These are phyloP conservation scores for Erinaceus europaeus DNA, from an alignment of 2,113 vertebrate genomes.

Conservation along the genomic window DNA sequence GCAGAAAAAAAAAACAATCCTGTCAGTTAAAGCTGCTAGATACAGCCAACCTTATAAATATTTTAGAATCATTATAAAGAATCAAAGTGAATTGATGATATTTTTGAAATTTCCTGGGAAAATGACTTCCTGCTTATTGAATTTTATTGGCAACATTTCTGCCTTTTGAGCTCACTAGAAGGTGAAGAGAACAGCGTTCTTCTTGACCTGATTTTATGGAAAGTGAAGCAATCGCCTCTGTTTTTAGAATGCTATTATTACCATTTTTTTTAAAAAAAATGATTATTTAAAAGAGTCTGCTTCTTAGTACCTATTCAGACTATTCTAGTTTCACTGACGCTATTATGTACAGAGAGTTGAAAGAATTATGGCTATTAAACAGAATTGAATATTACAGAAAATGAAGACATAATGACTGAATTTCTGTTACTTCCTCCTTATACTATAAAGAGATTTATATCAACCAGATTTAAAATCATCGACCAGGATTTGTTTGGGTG, in stretches of 20 bases:
- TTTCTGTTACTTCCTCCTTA: conserved; percentile 38
- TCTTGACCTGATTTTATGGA: conserved; percentile 46
- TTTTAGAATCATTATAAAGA: conserved; percentile 57
- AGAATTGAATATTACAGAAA: conserved; percentile 17
- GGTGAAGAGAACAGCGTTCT: conserved; percentile 38
- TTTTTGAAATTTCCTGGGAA: conserved; percentile 52
- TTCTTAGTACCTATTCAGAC: conserved; percentile 33
- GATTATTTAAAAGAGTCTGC: conserved; percentile 29
- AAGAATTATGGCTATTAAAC: conserved; percentile 3
- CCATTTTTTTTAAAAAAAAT: conserved; percentile 31
- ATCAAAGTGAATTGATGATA: conserved; percentile 57
- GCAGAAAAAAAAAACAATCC: neutral
- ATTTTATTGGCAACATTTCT: conserved; percentile 57
- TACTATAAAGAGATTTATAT: neutral
- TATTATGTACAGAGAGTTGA: conserved; percentile 21
- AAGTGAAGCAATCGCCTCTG: conserved; percentile 14
- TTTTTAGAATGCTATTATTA: conserved; percentile 48
- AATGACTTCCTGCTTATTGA: conserved; percentile 52
- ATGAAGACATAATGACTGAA: conserved; percentile 7
- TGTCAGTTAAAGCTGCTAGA: conserved; percentile 26
- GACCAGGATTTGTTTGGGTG: neutral
- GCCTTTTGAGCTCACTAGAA: conserved; percentile 39
- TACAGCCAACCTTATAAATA: conserved; percentile 38
- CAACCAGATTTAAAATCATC: conserved; percentile 26
- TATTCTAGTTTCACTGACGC: conserved; percentile 39